phyloP scores from a whole-genome alignment of 92 coral and sea anemone genomes.

The Muricea muricata region DNA sequence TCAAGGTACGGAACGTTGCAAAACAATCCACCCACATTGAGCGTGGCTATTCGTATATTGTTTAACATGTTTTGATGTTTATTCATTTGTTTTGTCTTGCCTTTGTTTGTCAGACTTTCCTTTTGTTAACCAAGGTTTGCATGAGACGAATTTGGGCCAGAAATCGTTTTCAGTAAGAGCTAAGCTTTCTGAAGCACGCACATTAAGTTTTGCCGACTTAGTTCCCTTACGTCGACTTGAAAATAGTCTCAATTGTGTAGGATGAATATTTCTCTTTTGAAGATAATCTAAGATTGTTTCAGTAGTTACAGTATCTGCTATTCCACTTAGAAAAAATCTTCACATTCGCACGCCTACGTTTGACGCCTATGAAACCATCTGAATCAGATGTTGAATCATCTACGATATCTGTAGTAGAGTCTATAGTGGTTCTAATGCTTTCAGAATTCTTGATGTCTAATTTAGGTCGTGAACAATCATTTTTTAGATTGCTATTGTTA shows the following conservation, averaged over 20 bases:
- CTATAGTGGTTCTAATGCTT: not conserved
- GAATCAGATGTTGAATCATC: too few species aligned
- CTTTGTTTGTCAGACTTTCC: not conserved
- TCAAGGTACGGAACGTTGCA: not conserved
- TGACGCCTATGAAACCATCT: not conserved
- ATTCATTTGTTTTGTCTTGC: not conserved
- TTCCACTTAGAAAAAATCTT: conserved; percentile 7
- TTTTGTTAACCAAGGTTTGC: conserved; percentile 15
- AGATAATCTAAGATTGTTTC: not conserved
- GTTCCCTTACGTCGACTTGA: conserved; percentile 19
- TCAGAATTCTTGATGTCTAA: not conserved
- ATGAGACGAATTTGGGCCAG: not conserved
- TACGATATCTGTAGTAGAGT: not conserved
- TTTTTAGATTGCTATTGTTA: too few species aligned
- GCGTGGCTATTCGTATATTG: not conserved
- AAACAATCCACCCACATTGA: conserved; percentile 17
- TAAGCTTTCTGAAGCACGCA: not conserved
- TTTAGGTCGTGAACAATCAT: too few species aligned
- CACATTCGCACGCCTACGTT: not conserved
- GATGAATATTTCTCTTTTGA: not conserved
- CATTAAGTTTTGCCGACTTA: not conserved
- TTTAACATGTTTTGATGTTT: too few species aligned
- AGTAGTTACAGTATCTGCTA: not conserved
- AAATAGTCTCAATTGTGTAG: conserved; percentile 11
- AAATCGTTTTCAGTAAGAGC: not conserved